phyloP scores from a whole-genome alignment of 2,113 vertebrate genomes.

The Galemys pyrenaicus region DNA sequence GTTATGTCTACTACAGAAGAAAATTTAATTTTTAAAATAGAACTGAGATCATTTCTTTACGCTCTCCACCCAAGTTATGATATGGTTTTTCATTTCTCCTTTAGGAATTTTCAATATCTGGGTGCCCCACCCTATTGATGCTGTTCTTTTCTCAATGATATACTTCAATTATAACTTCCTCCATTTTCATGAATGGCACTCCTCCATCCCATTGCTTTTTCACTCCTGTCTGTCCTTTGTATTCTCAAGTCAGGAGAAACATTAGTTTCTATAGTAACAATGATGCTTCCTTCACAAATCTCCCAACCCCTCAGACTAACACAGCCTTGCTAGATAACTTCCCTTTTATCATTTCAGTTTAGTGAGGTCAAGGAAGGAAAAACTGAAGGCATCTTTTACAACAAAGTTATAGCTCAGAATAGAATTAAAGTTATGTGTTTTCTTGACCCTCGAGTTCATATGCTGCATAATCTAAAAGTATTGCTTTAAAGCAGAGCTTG shows the following conservation, averaged over 20 bases:
- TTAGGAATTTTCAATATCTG: neutral
- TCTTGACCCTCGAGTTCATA: neutral
- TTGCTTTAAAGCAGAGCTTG: neutral
- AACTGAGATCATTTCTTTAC: neutral
- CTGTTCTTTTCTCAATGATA: neutral
- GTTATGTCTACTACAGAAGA: neutral
- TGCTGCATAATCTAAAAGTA: neutral
- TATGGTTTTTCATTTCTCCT: neutral
- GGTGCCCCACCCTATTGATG: no score
- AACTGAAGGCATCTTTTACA: neutral
- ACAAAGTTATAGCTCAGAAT: neutral
- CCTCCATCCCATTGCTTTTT: neutral
- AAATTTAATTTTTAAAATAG: slow-evolving; percentile 21
- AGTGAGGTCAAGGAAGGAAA: neutral
- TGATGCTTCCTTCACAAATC: neutral
- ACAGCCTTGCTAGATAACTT: neutral
- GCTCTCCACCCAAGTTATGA: neutral
- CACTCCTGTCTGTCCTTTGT: slow-evolving; percentile 6
- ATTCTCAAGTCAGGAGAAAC: neutral
- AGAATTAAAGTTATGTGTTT: neutral
- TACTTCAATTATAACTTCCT: neutral
- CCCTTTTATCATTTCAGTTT: slow-evolving; percentile 1
- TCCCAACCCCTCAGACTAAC: neutral
- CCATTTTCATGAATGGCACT: neutral
- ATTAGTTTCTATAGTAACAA: slow-evolving; percentile 53